A percentile compares a stretch with the other conserved stretches of the same genome.
Evolutionary conservation across 1,140 invertebrate species (phyloP).

Genomic region (Ceratosolen solmsi): DNA sequence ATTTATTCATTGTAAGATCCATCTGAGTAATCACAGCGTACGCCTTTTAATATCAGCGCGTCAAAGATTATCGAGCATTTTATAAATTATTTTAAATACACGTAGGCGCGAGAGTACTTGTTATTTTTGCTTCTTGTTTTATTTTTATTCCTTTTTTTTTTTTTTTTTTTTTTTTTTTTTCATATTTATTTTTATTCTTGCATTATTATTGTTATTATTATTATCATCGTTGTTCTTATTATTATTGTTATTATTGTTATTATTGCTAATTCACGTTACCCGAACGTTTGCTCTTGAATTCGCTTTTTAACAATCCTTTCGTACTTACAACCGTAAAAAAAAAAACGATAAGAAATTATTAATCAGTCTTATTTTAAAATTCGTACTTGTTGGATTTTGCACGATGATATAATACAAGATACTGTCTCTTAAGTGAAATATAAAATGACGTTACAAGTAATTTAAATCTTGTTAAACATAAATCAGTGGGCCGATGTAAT

Average conservation of each 20-base stretch:
- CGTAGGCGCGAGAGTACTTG: neutral
- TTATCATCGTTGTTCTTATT: too few relatives aligned
- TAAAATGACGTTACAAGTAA: conserved; percentile 18
- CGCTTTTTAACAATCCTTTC: too few relatives aligned
- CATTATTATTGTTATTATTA: too few relatives aligned
- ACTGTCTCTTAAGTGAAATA: conserved; percentile 6
- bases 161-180: too few relatives aligned
- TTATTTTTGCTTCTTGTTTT: too few relatives aligned
- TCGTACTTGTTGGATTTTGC: neutral
- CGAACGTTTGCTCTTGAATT: too few relatives aligned
- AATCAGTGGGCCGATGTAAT: conserved; percentile 8
- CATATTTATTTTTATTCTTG: too few relatives aligned
- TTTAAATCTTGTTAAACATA: conserved; percentile 20
- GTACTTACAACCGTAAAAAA: neutral
- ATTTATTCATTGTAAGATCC: conserved; percentile 6
- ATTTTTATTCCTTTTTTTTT: too few relatives aligned
- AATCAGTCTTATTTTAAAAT: neutral
- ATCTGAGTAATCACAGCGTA: conserved; percentile 14
- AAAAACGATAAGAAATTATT: neutral
- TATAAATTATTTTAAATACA: conserved; percentile 12
- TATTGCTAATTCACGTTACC: neutral
- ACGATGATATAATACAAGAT: neutral
- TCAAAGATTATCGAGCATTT: conserved; percentile 1
- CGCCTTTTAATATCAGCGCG: neutral
- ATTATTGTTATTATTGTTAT: too few relatives aligned